These are phyloP conservation scores for Eulemur albifrons DNA, from an alignment of 2,797 vertebrate genomes.

Conservation along the genomic window DNA sequence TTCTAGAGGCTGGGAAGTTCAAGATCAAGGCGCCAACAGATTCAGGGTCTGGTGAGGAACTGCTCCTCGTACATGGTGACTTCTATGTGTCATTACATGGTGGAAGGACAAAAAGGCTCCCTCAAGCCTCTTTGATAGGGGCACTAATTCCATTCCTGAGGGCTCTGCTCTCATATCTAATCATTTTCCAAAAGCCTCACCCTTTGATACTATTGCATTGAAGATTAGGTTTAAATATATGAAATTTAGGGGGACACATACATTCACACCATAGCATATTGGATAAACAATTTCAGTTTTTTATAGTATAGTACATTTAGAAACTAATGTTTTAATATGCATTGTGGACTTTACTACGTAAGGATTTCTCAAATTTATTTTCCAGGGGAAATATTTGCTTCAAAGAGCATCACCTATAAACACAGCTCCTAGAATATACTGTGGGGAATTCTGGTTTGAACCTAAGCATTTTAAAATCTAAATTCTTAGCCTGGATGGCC, in stretches of 20 bases:
- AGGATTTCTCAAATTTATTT: constrained; percentile 15
- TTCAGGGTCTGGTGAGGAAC: neutral
- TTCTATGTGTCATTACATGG: neutral
- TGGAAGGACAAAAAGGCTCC: neutral
- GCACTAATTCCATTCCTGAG: neutral
- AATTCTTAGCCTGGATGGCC: neutral
- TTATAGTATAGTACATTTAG: neutral
- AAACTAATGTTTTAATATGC: neutral
- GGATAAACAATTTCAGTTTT: neutral
- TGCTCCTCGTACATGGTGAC: neutral
- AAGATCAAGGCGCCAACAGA: neutral
- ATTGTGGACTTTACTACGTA: neutral
- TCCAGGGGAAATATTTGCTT: neutral
- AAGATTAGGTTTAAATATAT: neutral
- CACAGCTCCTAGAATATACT: neutral
- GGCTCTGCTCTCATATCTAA: neutral
- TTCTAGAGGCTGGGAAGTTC: neutral
- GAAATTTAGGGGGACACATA: neutral
- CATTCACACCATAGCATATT: neutral
- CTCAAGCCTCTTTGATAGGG: neutral
- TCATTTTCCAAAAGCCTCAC: neutral
- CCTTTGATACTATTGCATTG: neutral
- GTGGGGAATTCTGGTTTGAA: neutral
- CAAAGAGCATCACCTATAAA: constrained; percentile 20
- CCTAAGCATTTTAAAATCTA: neutral